These are phyloP conservation scores for Brachyhypopomus gauderio DNA, from an alignment of 2,113 vertebrate genomes.

Conservation along the genomic window DNA sequence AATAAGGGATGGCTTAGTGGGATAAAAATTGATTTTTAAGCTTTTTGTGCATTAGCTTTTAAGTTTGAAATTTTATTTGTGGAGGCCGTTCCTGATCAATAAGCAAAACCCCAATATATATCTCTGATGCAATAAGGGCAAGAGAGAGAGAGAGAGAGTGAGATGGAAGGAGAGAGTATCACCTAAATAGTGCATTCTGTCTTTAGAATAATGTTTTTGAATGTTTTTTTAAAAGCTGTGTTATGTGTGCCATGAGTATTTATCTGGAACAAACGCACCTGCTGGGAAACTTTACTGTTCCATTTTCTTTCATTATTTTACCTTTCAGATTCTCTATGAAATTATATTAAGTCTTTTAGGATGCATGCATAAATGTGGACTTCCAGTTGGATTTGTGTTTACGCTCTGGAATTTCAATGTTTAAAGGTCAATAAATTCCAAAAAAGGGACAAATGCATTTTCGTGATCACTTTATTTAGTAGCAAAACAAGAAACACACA, in stretches of 20 bases:
- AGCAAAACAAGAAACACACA: too few relatives aligned
- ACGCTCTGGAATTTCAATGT: too few relatives aligned
- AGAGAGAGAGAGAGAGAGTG: not conserved
- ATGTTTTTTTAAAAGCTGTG: slow-evolving; percentile 31
- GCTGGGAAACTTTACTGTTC: not conserved
- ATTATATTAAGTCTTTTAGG: not conserved
- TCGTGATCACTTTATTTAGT: too few relatives aligned
- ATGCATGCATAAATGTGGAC: too few relatives aligned
- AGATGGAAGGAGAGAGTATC: slow-evolving; percentile 13
- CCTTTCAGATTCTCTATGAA: not conserved
- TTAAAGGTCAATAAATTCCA: too few relatives aligned
- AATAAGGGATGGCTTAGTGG: slow-evolving; percentile 74
- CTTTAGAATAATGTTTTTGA: slow-evolving; percentile 36
- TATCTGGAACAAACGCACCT: not conserved
- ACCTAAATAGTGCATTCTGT: slow-evolving; percentile 30
- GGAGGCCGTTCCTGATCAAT: slow-evolving; percentile 80
- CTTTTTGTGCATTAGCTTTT: slow-evolving; percentile 84
- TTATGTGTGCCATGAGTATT: slow-evolving; percentile 9
- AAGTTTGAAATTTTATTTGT: slow-evolving; percentile 81
- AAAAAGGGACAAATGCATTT: too few relatives aligned
- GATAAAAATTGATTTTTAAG: slow-evolving; percentile 83
- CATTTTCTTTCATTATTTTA: slow-evolving; percentile 4
- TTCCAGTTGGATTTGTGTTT: too few relatives aligned
- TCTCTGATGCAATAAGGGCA: slow-evolving; percentile 72
- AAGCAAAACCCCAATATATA: slow-evolving; percentile 77